Base-by-base conservation (phyloP, 2,888 invertebrate genomes). In the Cordylochernes scorpioides region DNA sequence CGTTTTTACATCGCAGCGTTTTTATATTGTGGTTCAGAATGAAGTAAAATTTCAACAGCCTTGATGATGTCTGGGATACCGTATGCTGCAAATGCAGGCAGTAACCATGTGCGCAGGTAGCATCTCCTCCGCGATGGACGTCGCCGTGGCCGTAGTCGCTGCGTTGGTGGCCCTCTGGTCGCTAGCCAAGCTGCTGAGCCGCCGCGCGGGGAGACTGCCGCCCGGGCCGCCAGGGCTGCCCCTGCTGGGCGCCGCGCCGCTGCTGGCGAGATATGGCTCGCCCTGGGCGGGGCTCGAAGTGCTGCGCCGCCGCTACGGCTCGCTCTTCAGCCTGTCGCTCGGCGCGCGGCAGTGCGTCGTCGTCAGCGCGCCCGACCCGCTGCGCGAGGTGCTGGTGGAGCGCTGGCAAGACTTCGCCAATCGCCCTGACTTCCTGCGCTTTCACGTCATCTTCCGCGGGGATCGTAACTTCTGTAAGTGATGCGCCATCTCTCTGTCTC, bases 391-490 rank as follows among this genome's bases (percentile, higher is more conserved):
- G 4, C 32, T 44, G 61, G 31, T 43, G 12, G 26, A 27, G 5
- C 56, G 53, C 39, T 75, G 75, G 4, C 68, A 67, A 38, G 68
- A 68, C 44, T 77, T 80, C 51, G 74, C 73, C 2, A 73, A 75
- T 8, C 59, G 80, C 7, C 77, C 78, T 0, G 67, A 77, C 49
- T 77, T 77, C 50, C 49, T 68, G 40, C 58, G 80, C 12, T 78
- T 73, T 50, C 69, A 75, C 46, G 63, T 67, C 40, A 65, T 78
- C 6, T 78, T 80, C 50, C 74, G 72, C 16, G 75, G 74, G 17
- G 70, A 77, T 53, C 59, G 75, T 31, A 73, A 74, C 53, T 75
- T 77, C 49, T 77, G 77, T 78, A 54, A 75, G 78, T 60, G 12
- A 7, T 24, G 10, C 12, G n/a, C 19, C 8, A 9, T 19, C 10